These are phyloP conservation scores for Siniperca undulata DNA, from an alignment of 2,797 vertebrate genomes.

Conservation along the genomic window DNA sequence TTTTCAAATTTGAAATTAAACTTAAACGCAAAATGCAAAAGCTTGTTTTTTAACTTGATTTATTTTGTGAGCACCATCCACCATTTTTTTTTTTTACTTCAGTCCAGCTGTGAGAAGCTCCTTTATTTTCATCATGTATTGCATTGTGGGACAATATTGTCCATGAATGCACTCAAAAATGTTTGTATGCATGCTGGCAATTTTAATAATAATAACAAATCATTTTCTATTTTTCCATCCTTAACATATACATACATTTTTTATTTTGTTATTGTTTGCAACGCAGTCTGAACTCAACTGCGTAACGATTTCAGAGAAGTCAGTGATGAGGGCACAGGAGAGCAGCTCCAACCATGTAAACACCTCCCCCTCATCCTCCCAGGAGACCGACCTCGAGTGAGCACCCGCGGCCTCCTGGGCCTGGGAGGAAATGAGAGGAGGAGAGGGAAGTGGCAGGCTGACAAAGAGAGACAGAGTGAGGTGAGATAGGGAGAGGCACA, in stretches of 20 bases:
- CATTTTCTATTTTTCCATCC: background rate
- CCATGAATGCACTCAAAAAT: background rate
- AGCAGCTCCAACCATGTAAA: slow-evolving; percentile 82
- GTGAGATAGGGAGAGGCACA: slow-evolving; percentile 76
- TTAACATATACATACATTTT: background rate
- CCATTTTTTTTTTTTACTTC: background rate
- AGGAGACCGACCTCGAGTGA: slow-evolving; percentile 66
- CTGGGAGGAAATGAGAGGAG: slow-evolving; percentile 82
- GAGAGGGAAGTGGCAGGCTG: slow-evolving; percentile 70
- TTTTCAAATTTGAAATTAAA: no score
- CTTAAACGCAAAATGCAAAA: no score
- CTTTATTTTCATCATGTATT: background rate
- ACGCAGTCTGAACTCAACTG: slow-evolving; percentile 11
- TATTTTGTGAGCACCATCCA: no score
- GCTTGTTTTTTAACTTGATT: background rate
- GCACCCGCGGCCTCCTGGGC: slow-evolving; percentile 76
- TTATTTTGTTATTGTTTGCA: slow-evolving; percentile 33
- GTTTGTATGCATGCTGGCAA: background rate
- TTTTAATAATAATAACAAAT: background rate
- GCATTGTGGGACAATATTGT: background rate
- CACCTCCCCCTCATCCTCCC: slow-evolving; percentile 83
- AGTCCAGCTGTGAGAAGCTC: background rate
- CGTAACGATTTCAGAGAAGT: slow-evolving; percentile 60
- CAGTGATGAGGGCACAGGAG: slow-evolving; percentile 81
- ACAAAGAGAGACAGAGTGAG: slow-evolving; percentile 69